Conservation (phyloP, 2,113 vertebrate species). For the Heterotis niloticus region DNA sequence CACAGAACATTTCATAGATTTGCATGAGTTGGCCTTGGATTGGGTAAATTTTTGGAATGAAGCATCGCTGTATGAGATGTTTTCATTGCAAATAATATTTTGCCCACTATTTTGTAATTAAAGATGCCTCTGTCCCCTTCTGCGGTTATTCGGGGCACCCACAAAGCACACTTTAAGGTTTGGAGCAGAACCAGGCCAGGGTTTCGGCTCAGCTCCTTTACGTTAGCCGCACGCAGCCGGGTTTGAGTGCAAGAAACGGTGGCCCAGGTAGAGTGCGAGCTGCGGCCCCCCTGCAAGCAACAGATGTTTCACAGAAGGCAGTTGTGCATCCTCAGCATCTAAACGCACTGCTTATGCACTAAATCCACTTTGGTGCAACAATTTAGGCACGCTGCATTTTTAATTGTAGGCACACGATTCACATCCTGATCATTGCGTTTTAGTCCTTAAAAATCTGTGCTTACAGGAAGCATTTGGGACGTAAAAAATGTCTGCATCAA, state of each 20-base stretch:
- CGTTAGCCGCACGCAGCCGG: not conserved
- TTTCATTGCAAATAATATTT: constrained; percentile 22
- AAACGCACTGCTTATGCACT: too few relatives aligned
- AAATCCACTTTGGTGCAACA: too few relatives aligned
- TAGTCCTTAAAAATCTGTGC: too few relatives aligned
- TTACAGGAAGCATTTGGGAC: too few relatives aligned
- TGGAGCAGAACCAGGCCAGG: constrained; percentile 7
- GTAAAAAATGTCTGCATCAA: too few relatives aligned
- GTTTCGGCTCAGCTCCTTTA: not conserved
- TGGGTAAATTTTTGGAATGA: not conserved
- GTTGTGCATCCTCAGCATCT: not conserved
- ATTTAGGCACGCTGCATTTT: too few relatives aligned
- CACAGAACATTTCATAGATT: constrained; percentile 2
- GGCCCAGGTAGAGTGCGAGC: not conserved
- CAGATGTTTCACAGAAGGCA: not conserved
- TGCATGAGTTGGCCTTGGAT: not conserved
- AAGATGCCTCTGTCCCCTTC: constrained; percentile 11
- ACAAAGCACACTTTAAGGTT: constrained; percentile 24
- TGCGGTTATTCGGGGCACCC: constrained; percentile 5
- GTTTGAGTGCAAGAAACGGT: not conserved
- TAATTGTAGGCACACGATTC: too few relatives aligned
- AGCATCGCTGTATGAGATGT: not conserved
- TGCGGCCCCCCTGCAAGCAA: not conserved
- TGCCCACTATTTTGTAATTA: constrained; percentile 22
- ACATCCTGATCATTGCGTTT: too few relatives aligned